phyloP scores from a whole-genome alignment of 2,113 vertebrate genomes.

The Dolichotis patagonum region DNA sequence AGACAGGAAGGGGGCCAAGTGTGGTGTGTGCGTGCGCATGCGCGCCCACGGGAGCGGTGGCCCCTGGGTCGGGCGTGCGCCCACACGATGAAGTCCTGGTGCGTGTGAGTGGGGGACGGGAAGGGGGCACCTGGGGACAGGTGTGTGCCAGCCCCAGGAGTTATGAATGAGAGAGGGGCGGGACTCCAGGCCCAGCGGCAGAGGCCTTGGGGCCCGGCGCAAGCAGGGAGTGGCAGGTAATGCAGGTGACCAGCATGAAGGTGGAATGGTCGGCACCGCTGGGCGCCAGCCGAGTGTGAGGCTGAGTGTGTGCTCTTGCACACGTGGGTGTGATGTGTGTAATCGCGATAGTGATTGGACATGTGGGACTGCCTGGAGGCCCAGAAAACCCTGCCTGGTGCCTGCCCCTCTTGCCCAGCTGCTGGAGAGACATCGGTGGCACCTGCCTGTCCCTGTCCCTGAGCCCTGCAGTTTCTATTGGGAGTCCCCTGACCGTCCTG shows the following conservation, averaged over 20 bases:
- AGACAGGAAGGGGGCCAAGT: background rate
- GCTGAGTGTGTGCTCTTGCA: background rate
- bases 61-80: background rate
- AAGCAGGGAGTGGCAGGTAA: background rate
- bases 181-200: background rate
- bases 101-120: background rate
- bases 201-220: background rate
- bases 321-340: background rate
- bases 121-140: background rate
- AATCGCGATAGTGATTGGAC: background rate
- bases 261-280: background rate
- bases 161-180: background rate
- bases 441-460: background rate
- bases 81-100: background rate
- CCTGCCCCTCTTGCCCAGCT: background rate
- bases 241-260: background rate
- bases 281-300: background rate
- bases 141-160: background rate
- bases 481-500: background rate
- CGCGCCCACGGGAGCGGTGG: background rate
- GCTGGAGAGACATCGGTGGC: background rate
- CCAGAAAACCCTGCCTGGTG: background rate
- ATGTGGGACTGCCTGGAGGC: background rate
- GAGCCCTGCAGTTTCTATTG: accelerated
- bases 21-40: too few species aligned